Evolutionary conservation across 2,888 invertebrate species (phyloP).

Genomic region (Mythimna loreyi): DNA sequence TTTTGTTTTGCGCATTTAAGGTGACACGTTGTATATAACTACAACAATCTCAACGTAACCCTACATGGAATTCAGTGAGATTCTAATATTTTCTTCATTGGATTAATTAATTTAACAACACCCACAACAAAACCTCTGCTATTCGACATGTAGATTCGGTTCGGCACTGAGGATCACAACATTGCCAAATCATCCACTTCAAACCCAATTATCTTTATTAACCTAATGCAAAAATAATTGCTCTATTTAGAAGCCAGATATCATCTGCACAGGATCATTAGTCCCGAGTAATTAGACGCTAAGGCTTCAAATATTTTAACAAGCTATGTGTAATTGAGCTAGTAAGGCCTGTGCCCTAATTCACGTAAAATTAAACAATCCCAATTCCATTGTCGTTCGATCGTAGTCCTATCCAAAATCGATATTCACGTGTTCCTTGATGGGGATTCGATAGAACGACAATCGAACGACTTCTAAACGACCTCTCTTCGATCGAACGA

Average conservation of each 20-base stretch:
- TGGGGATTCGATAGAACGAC: too few species aligned
- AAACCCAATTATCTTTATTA: neutral
- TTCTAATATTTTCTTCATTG: neutral
- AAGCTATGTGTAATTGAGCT: conserved; percentile 51
- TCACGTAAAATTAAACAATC: too few species aligned
- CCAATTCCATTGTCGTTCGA: too few species aligned
- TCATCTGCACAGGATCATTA: conserved; percentile 24
- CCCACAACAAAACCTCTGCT: neutral
- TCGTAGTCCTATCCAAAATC: too few species aligned
- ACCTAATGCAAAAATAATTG: conserved; percentile 48
- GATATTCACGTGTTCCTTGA: too few species aligned
- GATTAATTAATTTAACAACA: neutral
- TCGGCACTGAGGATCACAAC: neutral
- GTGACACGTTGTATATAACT: too few species aligned
- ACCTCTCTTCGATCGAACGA: too few species aligned
- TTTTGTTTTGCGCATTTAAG: too few species aligned
- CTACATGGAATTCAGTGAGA: too few species aligned
- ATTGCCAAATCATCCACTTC: neutral
- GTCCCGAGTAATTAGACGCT: conserved; percentile 42
- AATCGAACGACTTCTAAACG: too few species aligned
- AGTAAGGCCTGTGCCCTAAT: too few species aligned
- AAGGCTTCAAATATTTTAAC: conserved; percentile 35
- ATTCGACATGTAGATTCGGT: neutral
- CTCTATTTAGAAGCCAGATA: conserved; percentile 33
- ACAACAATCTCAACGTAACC: too few species aligned